Evolutionary conservation across 2,113 vertebrate genomes (phyloP).

Genomic region (Patagioenas fasciata): DNA sequence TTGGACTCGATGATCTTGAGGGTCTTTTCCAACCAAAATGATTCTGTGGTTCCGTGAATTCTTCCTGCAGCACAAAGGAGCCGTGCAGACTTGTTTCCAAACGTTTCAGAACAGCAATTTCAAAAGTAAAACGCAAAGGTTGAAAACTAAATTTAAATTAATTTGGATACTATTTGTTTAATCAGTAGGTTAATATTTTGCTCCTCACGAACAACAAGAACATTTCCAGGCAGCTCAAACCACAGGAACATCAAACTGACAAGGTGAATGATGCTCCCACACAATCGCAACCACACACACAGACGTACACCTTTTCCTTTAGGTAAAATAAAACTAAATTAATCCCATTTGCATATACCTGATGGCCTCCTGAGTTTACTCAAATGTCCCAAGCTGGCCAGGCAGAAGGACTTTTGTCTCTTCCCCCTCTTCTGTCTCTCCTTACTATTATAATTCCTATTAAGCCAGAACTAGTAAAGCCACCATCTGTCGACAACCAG

Average conservation of each 20-base stretch:
- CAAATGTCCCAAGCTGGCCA: neutral
- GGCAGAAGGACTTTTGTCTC: too few relatives aligned
- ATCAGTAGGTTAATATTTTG: neutral
- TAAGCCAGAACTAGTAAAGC: neutral
- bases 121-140: neutral
- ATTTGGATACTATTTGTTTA: neutral
- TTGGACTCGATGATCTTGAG: too few relatives aligned
- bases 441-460: neutral
- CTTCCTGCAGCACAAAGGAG: accelerated
- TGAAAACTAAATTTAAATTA: neutral
- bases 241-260: too few relatives aligned
- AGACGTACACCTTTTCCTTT: too few relatives aligned
- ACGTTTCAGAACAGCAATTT: neutral
- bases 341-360: neutral
- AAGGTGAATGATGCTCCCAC: neutral
- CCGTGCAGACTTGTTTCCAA: accelerated
- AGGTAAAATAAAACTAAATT: neutral
- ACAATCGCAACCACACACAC: accelerated
- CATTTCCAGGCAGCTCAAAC: neutral
- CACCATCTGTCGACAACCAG: neutral
- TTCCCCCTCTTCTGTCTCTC: neutral
- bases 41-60: too few relatives aligned
- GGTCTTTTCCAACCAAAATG: too few relatives aligned
- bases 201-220: neutral
- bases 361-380: neutral